Conservation (phyloP, 2,888 invertebrate genomes). For the Acrobeloides nanus region DNA sequence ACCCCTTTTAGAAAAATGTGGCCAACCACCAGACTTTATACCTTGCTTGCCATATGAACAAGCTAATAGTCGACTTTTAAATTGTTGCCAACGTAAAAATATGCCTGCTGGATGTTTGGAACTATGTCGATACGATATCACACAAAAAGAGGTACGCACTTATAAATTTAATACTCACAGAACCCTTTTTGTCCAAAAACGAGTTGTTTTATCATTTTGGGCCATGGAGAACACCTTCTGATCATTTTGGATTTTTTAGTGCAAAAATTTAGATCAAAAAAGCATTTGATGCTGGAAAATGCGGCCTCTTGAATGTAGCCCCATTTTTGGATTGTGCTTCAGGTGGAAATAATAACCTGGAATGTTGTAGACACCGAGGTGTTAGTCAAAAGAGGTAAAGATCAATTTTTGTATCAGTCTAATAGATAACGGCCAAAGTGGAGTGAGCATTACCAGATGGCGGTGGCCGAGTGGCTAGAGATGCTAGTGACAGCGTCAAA, state of each 20-base stretch:
- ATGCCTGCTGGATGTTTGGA: conserved; percentile 43
- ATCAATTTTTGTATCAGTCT: too few species aligned
- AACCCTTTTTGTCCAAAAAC: background rate
- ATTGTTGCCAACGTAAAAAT: conserved; percentile 39
- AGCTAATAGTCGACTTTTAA: conserved; percentile 31
- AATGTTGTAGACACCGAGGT: conserved; percentile 39
- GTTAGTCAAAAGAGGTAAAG: conserved; percentile 38
- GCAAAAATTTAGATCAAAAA: conserved; percentile 29
- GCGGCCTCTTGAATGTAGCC: conserved; percentile 45
- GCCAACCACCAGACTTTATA: conserved; percentile 38
- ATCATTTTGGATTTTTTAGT: background rate
- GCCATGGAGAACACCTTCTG: background rate
- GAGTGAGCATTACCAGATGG: too few species aligned
- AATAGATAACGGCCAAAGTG: too few species aligned
- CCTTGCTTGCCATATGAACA: conserved; percentile 41
- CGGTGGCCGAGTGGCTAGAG: too few species aligned
- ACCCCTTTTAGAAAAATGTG: conserved; percentile 35
- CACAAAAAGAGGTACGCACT: conserved; percentile 34
- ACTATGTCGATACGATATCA: conserved; percentile 49
- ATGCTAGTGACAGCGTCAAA: too few species aligned
- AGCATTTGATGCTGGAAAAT: conserved; percentile 45
- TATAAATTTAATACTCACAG: background rate
- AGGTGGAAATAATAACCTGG: conserved; percentile 40
- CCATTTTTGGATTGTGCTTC: conserved; percentile 50
- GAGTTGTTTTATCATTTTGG: background rate